Conservation (phyloP, 2,797 vertebrate genomes). For the Salmo trutta region DNA sequence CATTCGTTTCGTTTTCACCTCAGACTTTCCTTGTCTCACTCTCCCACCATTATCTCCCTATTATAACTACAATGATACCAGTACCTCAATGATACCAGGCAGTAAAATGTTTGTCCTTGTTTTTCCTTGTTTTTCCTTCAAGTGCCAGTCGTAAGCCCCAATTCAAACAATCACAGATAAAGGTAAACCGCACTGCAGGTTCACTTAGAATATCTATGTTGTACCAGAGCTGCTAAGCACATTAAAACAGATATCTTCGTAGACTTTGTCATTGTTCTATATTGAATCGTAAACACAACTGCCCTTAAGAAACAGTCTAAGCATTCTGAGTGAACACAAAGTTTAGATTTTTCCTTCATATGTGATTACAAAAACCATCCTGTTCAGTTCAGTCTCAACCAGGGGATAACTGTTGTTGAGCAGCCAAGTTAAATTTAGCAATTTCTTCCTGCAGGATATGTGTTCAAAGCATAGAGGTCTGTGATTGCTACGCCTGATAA, state of each 20-base stretch:
- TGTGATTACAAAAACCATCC: neutral
- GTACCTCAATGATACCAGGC: neutral
- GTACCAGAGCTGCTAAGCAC: neutral
- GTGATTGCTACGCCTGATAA: conserved; percentile 15
- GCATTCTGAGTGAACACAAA: neutral
- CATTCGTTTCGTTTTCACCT: neutral
- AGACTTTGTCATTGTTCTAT: neutral
- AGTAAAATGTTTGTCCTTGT: neutral
- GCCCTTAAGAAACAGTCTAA: neutral
- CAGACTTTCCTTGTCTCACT: too few relatives aligned
- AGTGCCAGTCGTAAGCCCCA: neutral
- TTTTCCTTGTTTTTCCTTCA: neutral
- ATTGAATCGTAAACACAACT: neutral
- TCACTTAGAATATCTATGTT: neutral
- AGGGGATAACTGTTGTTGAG: conserved; percentile 11
- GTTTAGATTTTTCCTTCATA: too few relatives aligned
- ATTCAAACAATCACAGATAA: neutral
- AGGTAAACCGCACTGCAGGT: neutral
- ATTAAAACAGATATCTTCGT: neutral
- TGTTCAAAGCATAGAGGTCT: conserved; percentile 26
- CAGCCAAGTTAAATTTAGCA: conserved; percentile 31
- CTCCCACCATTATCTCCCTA: neutral
- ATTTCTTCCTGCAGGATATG: conserved; percentile 40
- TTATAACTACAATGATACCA: neutral
- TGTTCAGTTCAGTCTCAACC: neutral